A percentile compares a stretch with the other conserved stretches of the same genome.
Evolutionary conservation across 2,888 invertebrate genomes (phyloP).

Genomic region (Acronicta aceris): DNA sequence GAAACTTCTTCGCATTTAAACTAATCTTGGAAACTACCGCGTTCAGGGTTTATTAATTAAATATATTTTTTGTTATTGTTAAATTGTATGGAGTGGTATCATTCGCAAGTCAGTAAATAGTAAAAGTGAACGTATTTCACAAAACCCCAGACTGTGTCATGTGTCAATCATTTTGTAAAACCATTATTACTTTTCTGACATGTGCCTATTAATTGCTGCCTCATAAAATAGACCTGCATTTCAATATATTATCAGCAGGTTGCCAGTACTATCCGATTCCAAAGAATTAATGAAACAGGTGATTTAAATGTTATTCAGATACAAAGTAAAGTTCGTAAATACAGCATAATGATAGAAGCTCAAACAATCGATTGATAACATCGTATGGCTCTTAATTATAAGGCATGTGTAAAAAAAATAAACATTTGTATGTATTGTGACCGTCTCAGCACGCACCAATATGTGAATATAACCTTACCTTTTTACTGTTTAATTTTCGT

Average conservation of each 20-base stretch:
- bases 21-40: too few relatives aligned
- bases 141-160: neutral
- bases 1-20: too few relatives aligned
- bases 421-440: conserved; percentile 44
- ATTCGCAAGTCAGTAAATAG: neutral
- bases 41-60: too few relatives aligned
- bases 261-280: conserved; percentile 12
- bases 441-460: conserved; percentile 28
- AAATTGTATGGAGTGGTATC: too few relatives aligned
- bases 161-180: neutral
- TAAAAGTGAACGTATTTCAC: neutral
- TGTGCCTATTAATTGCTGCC: conserved; percentile 28
- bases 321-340: conserved; percentile 33
- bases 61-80: too few relatives aligned
- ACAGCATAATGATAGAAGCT: conserved; percentile 26
- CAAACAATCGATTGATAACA: conserved; percentile 34
- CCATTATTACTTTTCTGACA: neutral
- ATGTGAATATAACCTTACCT: conserved; percentile 31
- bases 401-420: conserved; percentile 39
- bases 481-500: conserved; percentile 12
- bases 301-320: conserved; percentile 19
- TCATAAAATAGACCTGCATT: conserved; percentile 5
- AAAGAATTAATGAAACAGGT: conserved; percentile 19
- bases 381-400: conserved; percentile 42
- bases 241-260: neutral